phyloP scores from a whole-genome alignment of 2,797 vertebrate genomes.

The Tadarida brasiliensis region DNA sequence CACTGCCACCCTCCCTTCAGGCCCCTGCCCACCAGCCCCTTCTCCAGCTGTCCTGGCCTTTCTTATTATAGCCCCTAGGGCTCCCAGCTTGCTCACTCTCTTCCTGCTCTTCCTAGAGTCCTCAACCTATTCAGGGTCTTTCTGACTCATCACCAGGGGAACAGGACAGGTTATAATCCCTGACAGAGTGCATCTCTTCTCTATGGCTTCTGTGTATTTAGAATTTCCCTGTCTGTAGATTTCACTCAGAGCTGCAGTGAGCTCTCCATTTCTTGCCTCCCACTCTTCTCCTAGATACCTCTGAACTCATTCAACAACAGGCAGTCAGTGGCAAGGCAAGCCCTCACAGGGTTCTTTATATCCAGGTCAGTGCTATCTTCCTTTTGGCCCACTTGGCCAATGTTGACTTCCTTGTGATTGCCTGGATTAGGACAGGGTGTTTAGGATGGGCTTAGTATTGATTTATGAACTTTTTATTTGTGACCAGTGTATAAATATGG shows the following conservation, averaged over 20 bases:
- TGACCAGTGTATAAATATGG: background rate
- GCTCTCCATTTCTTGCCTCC: background rate
- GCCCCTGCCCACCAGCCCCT: background rate
- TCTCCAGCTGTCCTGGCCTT: conserved; percentile 15
- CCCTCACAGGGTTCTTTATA: background rate
- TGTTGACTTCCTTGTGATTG: background rate
- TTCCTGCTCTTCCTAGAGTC: background rate
- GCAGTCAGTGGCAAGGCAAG: background rate
- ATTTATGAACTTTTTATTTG: conserved; percentile 52
- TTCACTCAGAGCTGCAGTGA: background rate
- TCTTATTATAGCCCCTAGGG: conserved; percentile 16
- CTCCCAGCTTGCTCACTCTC: background rate
- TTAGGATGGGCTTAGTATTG: background rate
- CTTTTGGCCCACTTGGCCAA: conserved; percentile 5
- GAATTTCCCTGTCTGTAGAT: background rate
- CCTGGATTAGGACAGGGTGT: background rate
- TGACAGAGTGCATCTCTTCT: background rate
- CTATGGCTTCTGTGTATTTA: background rate
- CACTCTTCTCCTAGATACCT: background rate
- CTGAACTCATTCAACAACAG: background rate
- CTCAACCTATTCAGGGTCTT: background rate
- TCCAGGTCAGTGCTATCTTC: background rate
- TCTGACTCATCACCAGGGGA: background rate
- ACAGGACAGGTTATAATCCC: background rate
- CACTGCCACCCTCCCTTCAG: background rate